Conservation (phyloP, 2,797 vertebrate genomes). For the Sebastiscus tertius region DNA sequence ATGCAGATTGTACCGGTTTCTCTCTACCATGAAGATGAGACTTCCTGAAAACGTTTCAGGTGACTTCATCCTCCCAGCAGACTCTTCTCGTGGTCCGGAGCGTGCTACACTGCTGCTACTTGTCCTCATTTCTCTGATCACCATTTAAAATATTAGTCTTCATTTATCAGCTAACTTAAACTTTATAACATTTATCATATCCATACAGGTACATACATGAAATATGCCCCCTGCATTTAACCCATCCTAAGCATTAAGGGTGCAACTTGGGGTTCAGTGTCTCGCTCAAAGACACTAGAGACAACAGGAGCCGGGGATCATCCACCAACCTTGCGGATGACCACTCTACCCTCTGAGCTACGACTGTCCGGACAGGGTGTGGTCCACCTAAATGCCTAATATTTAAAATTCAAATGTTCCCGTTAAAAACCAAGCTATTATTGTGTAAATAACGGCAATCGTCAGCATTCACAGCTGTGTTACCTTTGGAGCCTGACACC, state of each 20-base stretch:
- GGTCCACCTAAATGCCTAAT: background rate
- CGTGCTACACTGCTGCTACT: background rate
- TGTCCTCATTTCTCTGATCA: background rate
- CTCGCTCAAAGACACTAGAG: no score
- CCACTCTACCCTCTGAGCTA: no score
- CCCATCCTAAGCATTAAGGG: no score
- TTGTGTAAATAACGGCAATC: background rate
- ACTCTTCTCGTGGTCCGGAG: background rate
- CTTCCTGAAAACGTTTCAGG: background rate
- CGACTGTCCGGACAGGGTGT: no score
- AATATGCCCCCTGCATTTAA: no score
- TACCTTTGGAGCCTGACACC: background rate
- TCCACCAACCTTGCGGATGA: no score
- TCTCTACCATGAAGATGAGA: background rate
- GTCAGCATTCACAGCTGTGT: background rate
- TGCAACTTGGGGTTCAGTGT: no score
- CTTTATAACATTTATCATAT: accelerated
- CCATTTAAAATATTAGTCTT: background rate
- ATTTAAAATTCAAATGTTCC: constrained; percentile 16
- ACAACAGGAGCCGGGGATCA: no score
- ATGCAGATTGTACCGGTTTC: background rate
- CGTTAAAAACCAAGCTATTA: background rate
- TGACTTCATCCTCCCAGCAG: background rate
- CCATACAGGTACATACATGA: accelerated
- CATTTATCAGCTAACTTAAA: background rate